A percentile compares a stretch with the other conserved stretches of the same genome.
These are phyloP conservation scores for Falco columbarius DNA, from an alignment of 2,797 vertebrate species.

Conservation along the genomic window DNA sequence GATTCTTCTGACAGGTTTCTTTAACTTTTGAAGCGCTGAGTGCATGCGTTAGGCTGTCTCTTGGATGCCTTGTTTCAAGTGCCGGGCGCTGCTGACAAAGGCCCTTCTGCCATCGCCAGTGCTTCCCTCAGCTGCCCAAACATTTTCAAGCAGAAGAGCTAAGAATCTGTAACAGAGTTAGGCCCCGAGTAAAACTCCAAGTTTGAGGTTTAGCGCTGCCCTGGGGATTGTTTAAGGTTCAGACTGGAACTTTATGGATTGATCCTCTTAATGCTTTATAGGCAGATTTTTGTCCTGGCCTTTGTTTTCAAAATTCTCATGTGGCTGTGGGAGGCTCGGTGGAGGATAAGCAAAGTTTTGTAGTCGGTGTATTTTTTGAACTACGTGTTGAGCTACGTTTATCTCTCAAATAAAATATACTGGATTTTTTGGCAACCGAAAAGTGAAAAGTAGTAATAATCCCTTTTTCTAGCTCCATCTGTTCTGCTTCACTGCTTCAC, in stretches of 20 bases:
- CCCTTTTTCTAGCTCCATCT: not conserved
- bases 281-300: not conserved
- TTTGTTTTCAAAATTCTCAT: not conserved
- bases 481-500: constrained; percentile 4
- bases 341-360: not conserved
- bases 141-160: not conserved
- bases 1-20: not conserved
- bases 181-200: not conserved
- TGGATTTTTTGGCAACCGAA: not conserved
- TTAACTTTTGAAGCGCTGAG: not conserved
- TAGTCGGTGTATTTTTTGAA: not conserved
- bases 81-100: not conserved
- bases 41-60: not conserved
- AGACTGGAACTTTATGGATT: not conserved
- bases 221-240: not conserved
- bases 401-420: not conserved
- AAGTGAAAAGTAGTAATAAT: not conserved
- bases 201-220: not conserved
- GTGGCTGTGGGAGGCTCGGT: not conserved
- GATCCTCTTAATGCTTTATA: not conserved
- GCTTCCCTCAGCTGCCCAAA: not conserved
- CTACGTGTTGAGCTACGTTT: not conserved
- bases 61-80: not conserved
- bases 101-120: not conserved
- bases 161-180: not conserved